These are phyloP conservation scores for Danio jaintianensis DNA, from an alignment of 2,797 vertebrate species.

Conservation along the genomic window DNA sequence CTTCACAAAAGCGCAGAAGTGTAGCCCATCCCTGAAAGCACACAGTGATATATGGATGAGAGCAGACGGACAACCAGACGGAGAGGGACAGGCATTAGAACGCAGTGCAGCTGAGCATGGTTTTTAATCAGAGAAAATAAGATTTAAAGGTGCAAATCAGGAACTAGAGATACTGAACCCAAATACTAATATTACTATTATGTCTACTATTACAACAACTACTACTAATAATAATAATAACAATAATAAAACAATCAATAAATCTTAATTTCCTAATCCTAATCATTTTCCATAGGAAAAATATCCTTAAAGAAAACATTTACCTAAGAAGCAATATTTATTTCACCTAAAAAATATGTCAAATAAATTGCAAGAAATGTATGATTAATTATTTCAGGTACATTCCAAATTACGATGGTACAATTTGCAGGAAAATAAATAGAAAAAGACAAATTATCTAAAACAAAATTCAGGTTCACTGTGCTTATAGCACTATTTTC, in stretches of 20 bases:
- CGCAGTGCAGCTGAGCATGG: conserved; percentile 53
- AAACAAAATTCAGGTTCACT: too few species aligned
- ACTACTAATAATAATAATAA: too few species aligned
- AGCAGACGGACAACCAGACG: conserved; percentile 39
- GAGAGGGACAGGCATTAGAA: conserved; percentile 15
- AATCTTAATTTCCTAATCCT: neutral
- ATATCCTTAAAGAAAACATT: neutral
- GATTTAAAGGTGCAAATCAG: neutral
- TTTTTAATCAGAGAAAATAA: neutral
- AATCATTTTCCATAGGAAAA: neutral
- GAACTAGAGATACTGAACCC: neutral
- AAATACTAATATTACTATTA: neutral
- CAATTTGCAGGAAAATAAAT: neutral
- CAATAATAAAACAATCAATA: neutral
- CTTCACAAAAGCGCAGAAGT: conserved; percentile 23
- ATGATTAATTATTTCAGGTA: too few species aligned
- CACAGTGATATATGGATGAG: conserved; percentile 58
- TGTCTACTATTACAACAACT: too few species aligned
- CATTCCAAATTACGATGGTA: too few species aligned
- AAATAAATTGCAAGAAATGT: neutral
- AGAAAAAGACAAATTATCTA: too few species aligned
- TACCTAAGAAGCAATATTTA: neutral
- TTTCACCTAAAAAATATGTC: neutral
- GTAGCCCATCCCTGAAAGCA: conserved; percentile 72
- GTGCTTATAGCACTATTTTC: neutral